Conservation (phyloP, 2,797 vertebrate genomes). For the Chiloscyllium punctatum region DNA sequence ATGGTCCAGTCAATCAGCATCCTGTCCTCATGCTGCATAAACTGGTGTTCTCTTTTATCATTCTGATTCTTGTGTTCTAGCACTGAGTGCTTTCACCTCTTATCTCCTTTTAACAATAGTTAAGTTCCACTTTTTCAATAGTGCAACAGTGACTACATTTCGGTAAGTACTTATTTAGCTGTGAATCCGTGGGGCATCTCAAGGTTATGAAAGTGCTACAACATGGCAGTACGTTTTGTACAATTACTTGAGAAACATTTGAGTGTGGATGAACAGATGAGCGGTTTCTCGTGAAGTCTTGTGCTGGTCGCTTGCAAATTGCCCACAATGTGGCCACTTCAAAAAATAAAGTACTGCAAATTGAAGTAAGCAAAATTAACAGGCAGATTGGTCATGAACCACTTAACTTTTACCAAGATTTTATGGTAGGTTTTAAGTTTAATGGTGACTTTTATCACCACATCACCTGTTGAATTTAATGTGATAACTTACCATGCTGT, state of each 20-base stretch:
- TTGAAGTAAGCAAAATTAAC: too few species aligned
- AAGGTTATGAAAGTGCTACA: not conserved
- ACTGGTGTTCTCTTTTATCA: too few species aligned
- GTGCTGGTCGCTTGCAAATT: not conserved
- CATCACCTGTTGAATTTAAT: not conserved
- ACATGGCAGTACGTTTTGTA: not conserved
- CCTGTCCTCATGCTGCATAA: too few species aligned
- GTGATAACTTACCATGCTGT: not conserved
- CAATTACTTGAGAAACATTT: not conserved
- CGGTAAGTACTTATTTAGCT: too few species aligned
- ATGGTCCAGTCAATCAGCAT: too few species aligned
- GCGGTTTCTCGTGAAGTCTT: too few species aligned
- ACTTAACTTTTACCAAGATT: not conserved
- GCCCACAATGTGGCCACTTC: too few species aligned
- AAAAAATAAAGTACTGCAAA: too few species aligned
- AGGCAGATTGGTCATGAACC: not conserved
- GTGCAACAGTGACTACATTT: not conserved
- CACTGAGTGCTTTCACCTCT: too few species aligned
- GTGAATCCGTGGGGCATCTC: not conserved
- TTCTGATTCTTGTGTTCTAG: too few species aligned
- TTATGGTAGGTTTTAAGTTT: not conserved
- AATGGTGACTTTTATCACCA: not conserved
- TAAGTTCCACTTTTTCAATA: not conserved
- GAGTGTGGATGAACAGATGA: not conserved
- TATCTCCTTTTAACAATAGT: not conserved